Percentiles rank a stretch among this genome's conserved stretches.
These are phyloP conservation scores for Hyposmocoma kahamanoa DNA, from an alignment of 1,140 invertebrate species.

Conservation along the genomic window DNA sequence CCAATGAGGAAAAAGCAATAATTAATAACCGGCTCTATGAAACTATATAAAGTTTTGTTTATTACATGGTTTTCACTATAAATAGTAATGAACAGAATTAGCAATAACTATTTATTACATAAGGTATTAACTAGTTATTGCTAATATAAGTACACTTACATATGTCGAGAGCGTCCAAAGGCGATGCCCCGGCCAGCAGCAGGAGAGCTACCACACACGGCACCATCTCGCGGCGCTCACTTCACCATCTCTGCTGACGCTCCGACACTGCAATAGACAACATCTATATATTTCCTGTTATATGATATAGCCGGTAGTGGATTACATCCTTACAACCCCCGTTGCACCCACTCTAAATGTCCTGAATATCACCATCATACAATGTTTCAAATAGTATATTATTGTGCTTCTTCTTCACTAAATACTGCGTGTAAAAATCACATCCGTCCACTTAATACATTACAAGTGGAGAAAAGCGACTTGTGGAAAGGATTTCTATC, in stretches of 20 bases:
- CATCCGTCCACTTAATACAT: too few relatives aligned
- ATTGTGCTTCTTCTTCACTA: too few relatives aligned
- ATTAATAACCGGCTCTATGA: not conserved
- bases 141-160: constrained; percentile 34
- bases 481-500: too few relatives aligned
- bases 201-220: constrained; percentile 41
- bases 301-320: too few relatives aligned
- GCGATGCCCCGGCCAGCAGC: constrained; percentile 29
- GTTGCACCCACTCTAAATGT: too few relatives aligned
- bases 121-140: not conserved
- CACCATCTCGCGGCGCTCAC: constrained; percentile 55
- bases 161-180: constrained; percentile 43
- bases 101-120: not conserved
- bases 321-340: too few relatives aligned
- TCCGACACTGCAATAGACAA: not conserved
- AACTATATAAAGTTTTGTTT: not conserved
- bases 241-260: constrained; percentile 43
- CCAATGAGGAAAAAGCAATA: too few relatives aligned
- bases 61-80: not conserved
- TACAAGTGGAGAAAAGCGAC: too few relatives aligned
- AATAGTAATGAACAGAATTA: not conserved
- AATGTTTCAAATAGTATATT: too few relatives aligned
- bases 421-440: too few relatives aligned
- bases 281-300: too few relatives aligned
- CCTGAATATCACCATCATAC: too few relatives aligned